Base-by-base conservation (phyloP, 2,797 vertebrate genomes). In the Scolopax rusticola region DNA sequence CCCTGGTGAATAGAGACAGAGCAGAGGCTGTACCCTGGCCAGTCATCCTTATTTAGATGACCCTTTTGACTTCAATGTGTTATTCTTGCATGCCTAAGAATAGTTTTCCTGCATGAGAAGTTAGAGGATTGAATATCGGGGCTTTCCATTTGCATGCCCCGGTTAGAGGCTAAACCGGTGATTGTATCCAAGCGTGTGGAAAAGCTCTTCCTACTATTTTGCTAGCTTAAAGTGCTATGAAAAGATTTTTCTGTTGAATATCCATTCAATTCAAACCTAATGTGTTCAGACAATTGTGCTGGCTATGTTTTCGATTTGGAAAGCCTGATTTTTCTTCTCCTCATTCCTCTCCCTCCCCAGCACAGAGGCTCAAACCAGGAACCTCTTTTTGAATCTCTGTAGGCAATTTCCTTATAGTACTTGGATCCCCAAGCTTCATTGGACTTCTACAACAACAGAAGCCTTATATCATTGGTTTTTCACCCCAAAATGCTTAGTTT, bases 401-500 rank as follows among this genome's bases (percentile, higher is more conserved):
- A 71, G 68, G 84, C 75, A 93, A 74, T 89, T 96, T 95, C 84
- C 57, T 81, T 76, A 8, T 9, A 74, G 65, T 54, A 41, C 54
- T 91, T 84, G 41, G 64, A 73, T 91, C 64, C 91, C 80, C 65
- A 77, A 84, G 36, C 61, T 90, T 76, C 86, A 48, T 45, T 91
- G 92, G 87, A 87, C 84, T 89, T 70, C 61, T 84, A 5, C 57
- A 95, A 95, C 59, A 95, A 77, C 70, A 90, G 90, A 90, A 93
- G 84, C 94, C 71, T 86, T 71, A 38, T 95, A 80, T 71, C 63
- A 45, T 36, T 92, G 64, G 25, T 45, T 96, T 94, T 95, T 89
- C 86, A 70, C 38, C 90, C 53, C 54, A 95, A 97, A 94, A 96
- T 79, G 51, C 74, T 95, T 94, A 51, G 63, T 96, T 96, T 90